Evolutionary conservation across 2,888 invertebrate genomes (phyloP).

Genomic region (Cremastinae sp.): DNA sequence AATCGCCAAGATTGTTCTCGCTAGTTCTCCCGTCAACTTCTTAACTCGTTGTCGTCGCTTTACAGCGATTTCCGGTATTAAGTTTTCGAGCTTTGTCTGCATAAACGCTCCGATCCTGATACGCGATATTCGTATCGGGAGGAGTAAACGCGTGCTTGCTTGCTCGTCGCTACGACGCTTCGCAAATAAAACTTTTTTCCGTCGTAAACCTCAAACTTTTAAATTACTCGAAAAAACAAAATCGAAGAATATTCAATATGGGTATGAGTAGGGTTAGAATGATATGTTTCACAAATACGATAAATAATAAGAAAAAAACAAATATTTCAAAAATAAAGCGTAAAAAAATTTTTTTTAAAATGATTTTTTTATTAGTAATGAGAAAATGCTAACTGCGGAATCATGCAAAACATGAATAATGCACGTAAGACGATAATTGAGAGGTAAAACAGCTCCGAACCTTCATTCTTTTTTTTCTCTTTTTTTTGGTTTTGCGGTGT

Average conservation of each 20-base stretch:
- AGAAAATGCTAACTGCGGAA: background rate
- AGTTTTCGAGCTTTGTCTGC: constrained; percentile 52
- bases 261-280: no score
- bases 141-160: no score
- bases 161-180: no score
- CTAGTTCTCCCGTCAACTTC: constrained; percentile 40
- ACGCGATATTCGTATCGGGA: background rate
- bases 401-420: background rate
- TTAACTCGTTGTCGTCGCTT: constrained; percentile 52
- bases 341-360: background rate
- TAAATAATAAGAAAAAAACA: background rate
- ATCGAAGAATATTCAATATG: no score
- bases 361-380: background rate
- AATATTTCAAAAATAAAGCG: background rate
- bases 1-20: constrained; percentile 2
- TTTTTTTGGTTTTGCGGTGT: constrained; percentile 37
- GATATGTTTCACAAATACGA: background rate
- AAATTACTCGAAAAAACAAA: background rate
- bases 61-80: constrained; percentile 46
- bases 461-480: constrained; percentile 67
- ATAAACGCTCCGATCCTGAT: constrained; percentile 61
- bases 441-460: constrained; percentile 70
- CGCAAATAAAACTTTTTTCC: background rate
- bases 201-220: background rate
- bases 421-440: constrained; percentile 47